These are phyloP conservation scores for Etia nguti DNA, from an alignment of 2,113 vertebrate species.

Conservation along the genomic window DNA sequence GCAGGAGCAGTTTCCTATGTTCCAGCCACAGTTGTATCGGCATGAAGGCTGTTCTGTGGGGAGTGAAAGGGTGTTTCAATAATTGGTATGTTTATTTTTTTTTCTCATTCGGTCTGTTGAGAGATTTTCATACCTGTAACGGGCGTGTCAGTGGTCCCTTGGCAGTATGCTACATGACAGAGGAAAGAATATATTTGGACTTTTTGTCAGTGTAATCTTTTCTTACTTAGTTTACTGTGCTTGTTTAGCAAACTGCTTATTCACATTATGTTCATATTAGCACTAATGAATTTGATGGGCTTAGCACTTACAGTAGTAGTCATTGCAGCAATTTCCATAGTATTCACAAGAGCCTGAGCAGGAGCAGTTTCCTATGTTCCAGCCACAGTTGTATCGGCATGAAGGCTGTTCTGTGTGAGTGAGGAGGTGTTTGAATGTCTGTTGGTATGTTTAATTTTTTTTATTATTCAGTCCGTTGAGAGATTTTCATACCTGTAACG, in stretches of 20 bases:
- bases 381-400: constrained; percentile 33
- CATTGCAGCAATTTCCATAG: constrained; percentile 42
- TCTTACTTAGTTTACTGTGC: background rate
- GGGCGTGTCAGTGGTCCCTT: fast-evolving
- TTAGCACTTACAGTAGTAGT: constrained; percentile 29
- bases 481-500: background rate
- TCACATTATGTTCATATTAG: background rate
- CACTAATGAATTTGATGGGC: background rate
- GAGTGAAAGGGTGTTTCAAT: background rate
- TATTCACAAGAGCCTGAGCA: constrained; percentile 43
- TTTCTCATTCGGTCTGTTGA: background rate
- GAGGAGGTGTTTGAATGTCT: too few species aligned
- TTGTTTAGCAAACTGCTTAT: background rate
- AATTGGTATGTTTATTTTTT: background rate
- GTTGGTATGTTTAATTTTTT: background rate
- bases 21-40: background rate
- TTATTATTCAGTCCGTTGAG: background rate
- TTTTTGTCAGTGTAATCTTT: background rate
- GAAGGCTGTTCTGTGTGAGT: too few species aligned
- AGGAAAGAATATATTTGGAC: background rate
- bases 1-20: constrained; percentile 53
- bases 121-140: background rate
- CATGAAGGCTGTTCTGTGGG: constrained; percentile 4
- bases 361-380: constrained; percentile 41
- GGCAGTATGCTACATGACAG: background rate